phyloP scores from a whole-genome alignment of 2,888 invertebrate species.

The Parnassius smintheus region DNA sequence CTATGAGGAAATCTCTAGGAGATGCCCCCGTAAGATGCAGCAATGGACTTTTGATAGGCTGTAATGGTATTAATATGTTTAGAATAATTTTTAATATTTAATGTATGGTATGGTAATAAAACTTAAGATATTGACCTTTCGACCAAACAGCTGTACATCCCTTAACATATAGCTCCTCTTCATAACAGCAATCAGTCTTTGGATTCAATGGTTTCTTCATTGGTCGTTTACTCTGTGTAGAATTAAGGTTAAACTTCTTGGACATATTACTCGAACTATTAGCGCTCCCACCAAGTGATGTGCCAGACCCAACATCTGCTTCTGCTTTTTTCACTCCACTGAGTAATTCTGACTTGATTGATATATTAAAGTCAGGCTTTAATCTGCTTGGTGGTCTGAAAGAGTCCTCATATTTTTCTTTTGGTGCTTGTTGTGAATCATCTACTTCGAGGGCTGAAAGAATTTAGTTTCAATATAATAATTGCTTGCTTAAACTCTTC shows the following conservation, averaged over 20 bases:
- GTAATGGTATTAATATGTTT: too few species aligned
- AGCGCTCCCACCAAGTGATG: conserved; percentile 62
- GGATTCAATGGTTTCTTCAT: conserved; percentile 55
- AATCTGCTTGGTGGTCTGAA: conserved; percentile 65
- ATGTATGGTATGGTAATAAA: too few species aligned
- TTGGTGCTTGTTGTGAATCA: conserved; percentile 46
- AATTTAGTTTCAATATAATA: not conserved
- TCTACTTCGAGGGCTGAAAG: conserved; percentile 39
- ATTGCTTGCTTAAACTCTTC: too few species aligned
- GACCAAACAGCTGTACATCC: conserved; percentile 93
- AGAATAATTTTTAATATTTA: too few species aligned
- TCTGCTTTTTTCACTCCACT: conserved; percentile 56
- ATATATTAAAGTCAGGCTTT: conserved; percentile 71
- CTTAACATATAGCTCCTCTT: conserved; percentile 94
- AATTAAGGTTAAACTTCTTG: conserved; percentile 63
- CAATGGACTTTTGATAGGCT: too few species aligned
- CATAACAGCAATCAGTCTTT: conserved; percentile 78
- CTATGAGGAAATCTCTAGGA: too few species aligned
- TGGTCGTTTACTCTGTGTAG: conserved; percentile 39
- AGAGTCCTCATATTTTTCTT: conserved; percentile 67
- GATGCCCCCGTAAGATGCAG: too few species aligned
- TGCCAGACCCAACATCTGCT: conserved; percentile 49
- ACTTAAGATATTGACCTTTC: conserved; percentile 63
- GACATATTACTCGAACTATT: conserved; percentile 74
- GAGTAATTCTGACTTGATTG: conserved; percentile 66